Evolutionary conservation across 2,888 invertebrate species (phyloP).

Genomic region (Bombylius major): DNA sequence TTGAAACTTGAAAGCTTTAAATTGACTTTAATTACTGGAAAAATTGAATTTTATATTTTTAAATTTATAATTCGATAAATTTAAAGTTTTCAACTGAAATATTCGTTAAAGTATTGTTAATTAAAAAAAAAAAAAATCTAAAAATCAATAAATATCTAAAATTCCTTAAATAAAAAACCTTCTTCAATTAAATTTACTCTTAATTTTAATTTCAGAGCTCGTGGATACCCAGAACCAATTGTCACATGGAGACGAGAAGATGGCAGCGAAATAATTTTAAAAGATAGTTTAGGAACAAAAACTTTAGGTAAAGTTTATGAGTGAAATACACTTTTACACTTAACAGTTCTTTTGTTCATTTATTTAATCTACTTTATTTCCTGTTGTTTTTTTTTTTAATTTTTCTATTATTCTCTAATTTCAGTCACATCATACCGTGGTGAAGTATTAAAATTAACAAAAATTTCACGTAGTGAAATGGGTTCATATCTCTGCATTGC

Average conservation of each 20-base stretch:
- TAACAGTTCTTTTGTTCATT: too few relatives aligned
- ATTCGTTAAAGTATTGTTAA: too few relatives aligned
- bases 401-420: not conserved
- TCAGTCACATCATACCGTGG: conserved; percentile 60
- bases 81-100: too few relatives aligned
- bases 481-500: conserved; percentile 85
- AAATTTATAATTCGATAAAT: too few relatives aligned
- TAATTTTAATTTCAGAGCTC: conserved; percentile 40
- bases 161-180: too few relatives aligned
- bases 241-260: conserved; percentile 79
- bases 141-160: too few relatives aligned
- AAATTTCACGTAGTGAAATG: conserved; percentile 80
- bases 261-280: conserved; percentile 63
- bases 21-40: too few relatives aligned
- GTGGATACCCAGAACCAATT: conserved; percentile 66
- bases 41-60: too few relatives aligned
- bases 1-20: too few relatives aligned
- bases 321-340: too few relatives aligned
- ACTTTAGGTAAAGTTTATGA: conserved; percentile 40
- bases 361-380: too few relatives aligned
- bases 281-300: conserved; percentile 53
- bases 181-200: not conserved
- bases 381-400: not conserved
- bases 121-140: too few relatives aligned
- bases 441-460: conserved; percentile 60